Evolutionary conservation across 2,113 vertebrate genomes (phyloP), one percentile per base, ranked within the genome.

Genomic region (Corythoichthys intestinalis): DNA sequence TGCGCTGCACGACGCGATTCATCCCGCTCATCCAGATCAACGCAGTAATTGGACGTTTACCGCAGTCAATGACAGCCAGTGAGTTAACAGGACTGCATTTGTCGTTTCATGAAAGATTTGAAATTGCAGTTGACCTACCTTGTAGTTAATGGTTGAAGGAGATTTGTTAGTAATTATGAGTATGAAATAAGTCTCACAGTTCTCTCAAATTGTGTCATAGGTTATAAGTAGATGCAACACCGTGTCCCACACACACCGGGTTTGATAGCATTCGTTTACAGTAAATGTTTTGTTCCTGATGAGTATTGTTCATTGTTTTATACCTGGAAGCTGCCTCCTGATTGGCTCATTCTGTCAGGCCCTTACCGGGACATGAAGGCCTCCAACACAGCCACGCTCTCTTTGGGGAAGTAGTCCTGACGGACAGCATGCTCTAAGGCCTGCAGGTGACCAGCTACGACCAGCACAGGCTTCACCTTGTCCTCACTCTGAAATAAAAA

Each of bases 281-380:
- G 11, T 28, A 44, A 28, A 63, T 57, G 54, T 74, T 63, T 66
- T 17, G 35, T 6, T 61, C 65, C 69, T 53, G 11, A 15, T 49
- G 8, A 11, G 41, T 14, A 67, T 61, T 49, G 34, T 47, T 68
- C 2, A 5, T 20, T 35, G 49, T 72, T 78, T 66, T 81, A 74
- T 90, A 87, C 85, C 85, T 88, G 79, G 35, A 62, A 64, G 67
- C 68, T 67, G 66, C 69, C 68, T 77, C 73, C 66, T 83, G 85
- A 81, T 75, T 77, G 79, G 80, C 72, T 87, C 78, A 86, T 70
- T 83, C 82, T 67, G 69, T 72, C 78, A 81, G 77, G 78, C 67
- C 80, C 95, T 95, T 92, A 99, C 97, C 96, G 96, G 88, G 93
- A 92, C 87, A 98, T 75, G 79, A 98, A 98, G 11, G 94, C 96